These are phyloP conservation scores for Torymus tubicola DNA, from an alignment of 2,888 invertebrate species.

Conservation along the genomic window DNA sequence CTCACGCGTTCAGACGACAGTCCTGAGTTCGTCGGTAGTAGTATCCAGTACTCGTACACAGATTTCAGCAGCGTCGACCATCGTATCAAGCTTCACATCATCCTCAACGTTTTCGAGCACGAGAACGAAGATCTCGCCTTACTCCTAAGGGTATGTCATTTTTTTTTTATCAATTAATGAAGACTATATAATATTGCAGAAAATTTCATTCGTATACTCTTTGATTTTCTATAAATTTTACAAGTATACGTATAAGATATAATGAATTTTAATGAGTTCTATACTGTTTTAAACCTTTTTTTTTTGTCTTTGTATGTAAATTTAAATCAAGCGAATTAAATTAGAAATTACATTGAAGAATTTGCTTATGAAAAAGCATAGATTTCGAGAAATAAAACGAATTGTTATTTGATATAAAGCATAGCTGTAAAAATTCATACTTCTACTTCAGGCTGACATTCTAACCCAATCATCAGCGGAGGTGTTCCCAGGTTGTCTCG, in stretches of 20 bases:
- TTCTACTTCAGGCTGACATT: slow-evolving; percentile 71
- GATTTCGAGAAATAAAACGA: too few relatives aligned
- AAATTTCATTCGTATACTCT: background rate
- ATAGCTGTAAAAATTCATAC: too few relatives aligned
- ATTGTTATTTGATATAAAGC: too few relatives aligned
- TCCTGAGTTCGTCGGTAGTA: slow-evolving; percentile 64
- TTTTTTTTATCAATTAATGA: slow-evolving; percentile 10
- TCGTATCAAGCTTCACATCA: slow-evolving; percentile 79
- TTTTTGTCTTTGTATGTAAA: too few relatives aligned
- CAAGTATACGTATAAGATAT: too few relatives aligned
- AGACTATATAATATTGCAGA: too few relatives aligned
- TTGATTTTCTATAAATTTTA: too few relatives aligned
- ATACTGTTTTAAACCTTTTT: too few relatives aligned
- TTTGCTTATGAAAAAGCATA: too few relatives aligned
- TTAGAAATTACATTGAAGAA: too few relatives aligned
- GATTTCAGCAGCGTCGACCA: slow-evolving; percentile 80
- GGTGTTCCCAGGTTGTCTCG: slow-evolving; percentile 77
- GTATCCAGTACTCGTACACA: slow-evolving; percentile 78
- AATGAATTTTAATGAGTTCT: too few relatives aligned
- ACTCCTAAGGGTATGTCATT: slow-evolving; percentile 76
- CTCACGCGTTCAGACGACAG: slow-evolving; percentile 69
- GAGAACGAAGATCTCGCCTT: slow-evolving; percentile 79
- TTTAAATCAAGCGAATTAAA: too few relatives aligned
- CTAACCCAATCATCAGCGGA: slow-evolving; percentile 73
- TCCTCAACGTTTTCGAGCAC: slow-evolving; percentile 78